Evolutionary conservation across 2,888 invertebrate genomes (phyloP).

Genomic region (Xestia xanthographa): DNA sequence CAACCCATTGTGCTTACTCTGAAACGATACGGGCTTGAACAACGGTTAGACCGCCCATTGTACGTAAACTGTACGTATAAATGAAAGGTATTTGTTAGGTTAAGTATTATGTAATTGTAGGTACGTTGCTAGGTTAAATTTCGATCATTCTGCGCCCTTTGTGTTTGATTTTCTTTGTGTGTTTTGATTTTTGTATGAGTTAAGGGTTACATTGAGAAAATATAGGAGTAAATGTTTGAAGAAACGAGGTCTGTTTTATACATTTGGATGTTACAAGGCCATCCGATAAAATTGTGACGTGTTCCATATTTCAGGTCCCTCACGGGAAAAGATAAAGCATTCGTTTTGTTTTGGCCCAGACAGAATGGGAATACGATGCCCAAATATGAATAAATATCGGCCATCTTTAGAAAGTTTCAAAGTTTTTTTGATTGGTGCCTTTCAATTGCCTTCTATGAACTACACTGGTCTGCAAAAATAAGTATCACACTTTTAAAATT

Average conservation of each 20-base stretch:
- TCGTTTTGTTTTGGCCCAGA: not conserved
- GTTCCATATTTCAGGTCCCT: not conserved
- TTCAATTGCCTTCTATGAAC: not conserved
- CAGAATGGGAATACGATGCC: not conserved
- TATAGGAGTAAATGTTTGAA: not conserved
- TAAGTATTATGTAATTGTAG: conserved; percentile 30
- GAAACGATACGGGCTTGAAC: conserved; percentile 43
- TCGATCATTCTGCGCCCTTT: conserved; percentile 21
- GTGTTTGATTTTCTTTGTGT: conserved; percentile 25
- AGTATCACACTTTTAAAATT: too few species aligned
- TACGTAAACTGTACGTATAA: conserved; percentile 32
- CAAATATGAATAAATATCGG: not conserved
- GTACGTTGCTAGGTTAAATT: conserved; percentile 20
- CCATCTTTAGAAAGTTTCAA: not conserved
- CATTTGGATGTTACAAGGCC: not conserved
- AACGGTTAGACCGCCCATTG: conserved; percentile 40
- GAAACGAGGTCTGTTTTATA: not conserved
- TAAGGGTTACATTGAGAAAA: not conserved
- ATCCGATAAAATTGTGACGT: not conserved
- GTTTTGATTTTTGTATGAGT: conserved; percentile 8
- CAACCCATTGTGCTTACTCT: conserved; percentile 46
- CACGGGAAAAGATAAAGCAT: not conserved
- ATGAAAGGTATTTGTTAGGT: conserved; percentile 43
- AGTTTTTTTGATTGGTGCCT: not conserved
- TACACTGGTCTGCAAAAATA: too few species aligned